Conservation (phyloP, 2,113 vertebrate genomes). For the Hylia prasina region DNA sequence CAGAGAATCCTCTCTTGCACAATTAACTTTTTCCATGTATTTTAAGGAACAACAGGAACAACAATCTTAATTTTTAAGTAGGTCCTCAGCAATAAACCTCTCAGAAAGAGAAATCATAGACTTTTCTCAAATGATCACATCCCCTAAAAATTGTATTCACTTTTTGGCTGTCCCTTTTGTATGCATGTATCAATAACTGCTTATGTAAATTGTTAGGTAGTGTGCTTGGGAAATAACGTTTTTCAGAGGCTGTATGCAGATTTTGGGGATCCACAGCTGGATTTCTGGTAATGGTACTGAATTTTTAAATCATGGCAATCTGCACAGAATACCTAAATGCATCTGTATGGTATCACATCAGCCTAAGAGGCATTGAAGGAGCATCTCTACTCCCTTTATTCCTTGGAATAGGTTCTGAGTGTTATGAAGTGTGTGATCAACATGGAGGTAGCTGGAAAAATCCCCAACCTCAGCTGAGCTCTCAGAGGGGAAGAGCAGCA, state of each 20-base stretch:
- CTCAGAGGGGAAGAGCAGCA: neutral
- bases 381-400: neutral
- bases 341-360: neutral
- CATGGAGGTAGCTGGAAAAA: slow-evolving; percentile 16
- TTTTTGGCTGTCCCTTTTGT: neutral
- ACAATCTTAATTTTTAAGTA: neutral
- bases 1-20: neutral
- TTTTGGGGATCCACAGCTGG: neutral
- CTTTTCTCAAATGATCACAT: neutral
- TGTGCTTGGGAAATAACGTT: neutral
- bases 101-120: neutral
- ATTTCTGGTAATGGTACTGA: neutral
- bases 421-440: neutral
- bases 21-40: neutral
- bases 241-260: neutral
- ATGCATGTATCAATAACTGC: neutral
- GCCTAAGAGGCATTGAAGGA: neutral
- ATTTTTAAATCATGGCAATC: neutral
- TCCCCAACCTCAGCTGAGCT: neutral
- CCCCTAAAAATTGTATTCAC: neutral
- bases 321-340: neutral
- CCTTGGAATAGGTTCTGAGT: neutral
- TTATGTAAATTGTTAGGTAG: neutral
- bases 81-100: neutral
- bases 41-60: neutral